phyloP scores from a whole-genome alignment of 2,888 invertebrate species.

The Conistra vaccinii region DNA sequence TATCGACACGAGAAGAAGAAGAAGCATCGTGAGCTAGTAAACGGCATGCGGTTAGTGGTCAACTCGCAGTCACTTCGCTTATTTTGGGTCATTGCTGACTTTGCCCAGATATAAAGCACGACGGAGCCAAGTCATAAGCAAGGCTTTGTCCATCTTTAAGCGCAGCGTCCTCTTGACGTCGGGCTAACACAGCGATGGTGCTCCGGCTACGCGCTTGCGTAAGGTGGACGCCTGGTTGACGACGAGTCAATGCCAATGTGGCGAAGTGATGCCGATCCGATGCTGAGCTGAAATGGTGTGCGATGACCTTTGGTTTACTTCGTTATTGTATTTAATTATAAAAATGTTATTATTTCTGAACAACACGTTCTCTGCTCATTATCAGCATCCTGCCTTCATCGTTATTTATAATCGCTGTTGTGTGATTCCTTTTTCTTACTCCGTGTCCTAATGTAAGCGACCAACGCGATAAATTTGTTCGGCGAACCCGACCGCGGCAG shows the following conservation, averaged over 20 bases:
- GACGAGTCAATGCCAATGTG: background rate
- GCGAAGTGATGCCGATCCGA: background rate
- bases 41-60: background rate
- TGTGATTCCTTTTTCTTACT: slow-evolving; percentile 1
- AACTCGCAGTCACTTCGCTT: background rate
- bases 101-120: too few species aligned
- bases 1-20: background rate
- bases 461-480: background rate
- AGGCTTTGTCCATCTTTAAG: too few species aligned
- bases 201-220: too few species aligned
- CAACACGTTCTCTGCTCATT: background rate
- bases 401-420: background rate
- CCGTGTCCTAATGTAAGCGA: background rate
- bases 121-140: too few species aligned
- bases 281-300: background rate
- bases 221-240: background rate
- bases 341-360: background rate
- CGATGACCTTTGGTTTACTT: background rate
- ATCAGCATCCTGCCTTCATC: background rate
- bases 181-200: too few species aligned
- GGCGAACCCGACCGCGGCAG: background rate
- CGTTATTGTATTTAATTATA: background rate
- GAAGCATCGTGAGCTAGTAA: background rate
- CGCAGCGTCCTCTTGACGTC: too few species aligned
- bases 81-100: too few species aligned